Conservation (phyloP, 2,113 vertebrate genomes). For the Ammodytes marinus region DNA sequence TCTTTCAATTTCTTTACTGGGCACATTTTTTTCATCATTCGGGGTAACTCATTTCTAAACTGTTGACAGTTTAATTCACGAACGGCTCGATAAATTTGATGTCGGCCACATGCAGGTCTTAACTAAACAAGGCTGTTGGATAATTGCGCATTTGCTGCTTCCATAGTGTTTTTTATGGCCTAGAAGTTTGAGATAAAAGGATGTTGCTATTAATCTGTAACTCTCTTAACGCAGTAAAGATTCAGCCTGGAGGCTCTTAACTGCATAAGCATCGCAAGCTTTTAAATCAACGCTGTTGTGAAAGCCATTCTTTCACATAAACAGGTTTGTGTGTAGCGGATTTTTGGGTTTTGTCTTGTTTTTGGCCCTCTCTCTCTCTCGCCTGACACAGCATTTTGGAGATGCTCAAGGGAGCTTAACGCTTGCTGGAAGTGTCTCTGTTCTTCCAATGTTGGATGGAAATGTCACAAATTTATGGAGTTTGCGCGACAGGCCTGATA, state of each 20-base stretch:
- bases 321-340: background rate
- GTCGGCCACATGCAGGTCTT: constrained; percentile 54
- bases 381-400: constrained; percentile 10
- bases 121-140: constrained; percentile 60
- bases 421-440: background rate
- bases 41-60: constrained; percentile 52
- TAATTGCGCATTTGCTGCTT: constrained; percentile 61
- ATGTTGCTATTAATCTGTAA: constrained; percentile 51
- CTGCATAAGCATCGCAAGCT: constrained; percentile 22
- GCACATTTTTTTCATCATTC: constrained; percentile 18
- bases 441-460: background rate
- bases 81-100: constrained; percentile 47
- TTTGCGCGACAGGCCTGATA: background rate
- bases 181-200: constrained; percentile 44
- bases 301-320: constrained; percentile 30
- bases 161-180: constrained; percentile 45
- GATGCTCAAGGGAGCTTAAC: background rate
- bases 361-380: background rate
- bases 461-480: background rate
- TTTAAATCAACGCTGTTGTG: constrained; percentile 47
- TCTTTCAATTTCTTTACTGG: constrained; percentile 27
- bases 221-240: constrained; percentile 55
- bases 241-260: constrained; percentile 47
- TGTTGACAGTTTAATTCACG: constrained; percentile 66
- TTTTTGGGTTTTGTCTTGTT: background rate